A percentile compares a stretch with the other conserved stretches of the same genome.
Evolutionary conservation across 1,140 invertebrate species (phyloP).

Genomic region (Diachasmimorpha longicaudata): DNA sequence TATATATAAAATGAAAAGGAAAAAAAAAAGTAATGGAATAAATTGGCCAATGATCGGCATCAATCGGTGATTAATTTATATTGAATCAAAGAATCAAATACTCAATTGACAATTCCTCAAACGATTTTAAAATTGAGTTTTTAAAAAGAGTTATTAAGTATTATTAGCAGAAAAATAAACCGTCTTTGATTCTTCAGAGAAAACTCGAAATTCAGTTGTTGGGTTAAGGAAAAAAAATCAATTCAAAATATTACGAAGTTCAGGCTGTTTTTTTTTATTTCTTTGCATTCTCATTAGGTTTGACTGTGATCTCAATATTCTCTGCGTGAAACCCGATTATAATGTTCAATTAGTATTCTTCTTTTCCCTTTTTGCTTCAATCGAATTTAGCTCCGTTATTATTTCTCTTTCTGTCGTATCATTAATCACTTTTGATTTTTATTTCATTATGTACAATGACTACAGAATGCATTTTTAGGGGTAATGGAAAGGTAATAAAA

Average conservation of each 20-base stretch:
- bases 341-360: constrained; percentile 15
- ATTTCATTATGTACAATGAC: constrained; percentile 16
- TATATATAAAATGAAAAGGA: background rate
- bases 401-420: constrained; percentile 26
- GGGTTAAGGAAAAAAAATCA: background rate
- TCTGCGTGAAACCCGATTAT: constrained; percentile 2
- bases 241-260: background rate
- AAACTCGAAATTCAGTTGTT: background rate
- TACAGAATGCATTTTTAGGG: constrained; percentile 30
- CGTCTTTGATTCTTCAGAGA: background rate
- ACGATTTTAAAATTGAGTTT: background rate
- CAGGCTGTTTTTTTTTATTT: constrained; percentile 8
- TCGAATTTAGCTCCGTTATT: constrained; percentile 30
- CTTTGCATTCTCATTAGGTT: constrained; percentile 23
- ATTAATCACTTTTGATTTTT: constrained; percentile 31
- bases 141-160: background rate
- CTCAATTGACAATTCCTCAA: background rate
- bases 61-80: background rate
- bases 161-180: background rate
- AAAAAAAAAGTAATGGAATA: background rate
- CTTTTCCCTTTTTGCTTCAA: constrained; percentile 17
- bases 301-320: constrained; percentile 29
- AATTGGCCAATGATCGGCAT: background rate
- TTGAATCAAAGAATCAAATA: background rate
- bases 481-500: background rate